These are phyloP conservation scores for Myotis myotis DNA, from an alignment of 2,797 vertebrate genomes.

Conservation along the genomic window DNA sequence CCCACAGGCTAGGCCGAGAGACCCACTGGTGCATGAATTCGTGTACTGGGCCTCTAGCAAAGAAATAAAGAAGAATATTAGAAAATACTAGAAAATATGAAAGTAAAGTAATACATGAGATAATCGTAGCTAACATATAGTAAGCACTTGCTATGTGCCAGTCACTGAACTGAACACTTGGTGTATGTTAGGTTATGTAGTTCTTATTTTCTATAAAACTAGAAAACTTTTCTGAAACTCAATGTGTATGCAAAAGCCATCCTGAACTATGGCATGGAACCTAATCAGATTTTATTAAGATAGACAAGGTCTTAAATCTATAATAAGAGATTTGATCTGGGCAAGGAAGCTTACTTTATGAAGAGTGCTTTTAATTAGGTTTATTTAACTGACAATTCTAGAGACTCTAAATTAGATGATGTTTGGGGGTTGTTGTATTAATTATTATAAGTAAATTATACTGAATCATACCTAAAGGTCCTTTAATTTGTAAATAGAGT, in stretches of 20 bases:
- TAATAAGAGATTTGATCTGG: not conserved
- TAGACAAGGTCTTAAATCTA: not conserved
- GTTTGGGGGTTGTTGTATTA: not conserved
- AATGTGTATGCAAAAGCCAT: not conserved
- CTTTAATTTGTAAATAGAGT: not conserved
- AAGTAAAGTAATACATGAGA: not conserved
- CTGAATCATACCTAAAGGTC: not conserved
- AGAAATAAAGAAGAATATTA: too few species aligned
- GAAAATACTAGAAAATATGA: not conserved
- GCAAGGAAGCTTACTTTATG: not conserved
- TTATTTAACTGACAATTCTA: slow-evolving; percentile 26
- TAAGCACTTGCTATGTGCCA: not conserved
- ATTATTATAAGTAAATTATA: not conserved
- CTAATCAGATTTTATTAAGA: not conserved
- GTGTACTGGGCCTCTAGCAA: too few species aligned
- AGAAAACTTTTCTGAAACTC: not conserved
- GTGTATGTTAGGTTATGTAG: not conserved
- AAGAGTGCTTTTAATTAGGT: not conserved
- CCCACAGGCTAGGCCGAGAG: too few species aligned
- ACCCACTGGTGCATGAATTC: too few species aligned
- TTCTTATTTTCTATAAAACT: not conserved
- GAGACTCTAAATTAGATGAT: slow-evolving; percentile 5
- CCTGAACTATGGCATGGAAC: not conserved
- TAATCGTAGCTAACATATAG: not conserved
- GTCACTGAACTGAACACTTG: not conserved